phyloP scores from a whole-genome alignment of 1,140 invertebrate genomes.

The Heterodera schachtii region DNA sequence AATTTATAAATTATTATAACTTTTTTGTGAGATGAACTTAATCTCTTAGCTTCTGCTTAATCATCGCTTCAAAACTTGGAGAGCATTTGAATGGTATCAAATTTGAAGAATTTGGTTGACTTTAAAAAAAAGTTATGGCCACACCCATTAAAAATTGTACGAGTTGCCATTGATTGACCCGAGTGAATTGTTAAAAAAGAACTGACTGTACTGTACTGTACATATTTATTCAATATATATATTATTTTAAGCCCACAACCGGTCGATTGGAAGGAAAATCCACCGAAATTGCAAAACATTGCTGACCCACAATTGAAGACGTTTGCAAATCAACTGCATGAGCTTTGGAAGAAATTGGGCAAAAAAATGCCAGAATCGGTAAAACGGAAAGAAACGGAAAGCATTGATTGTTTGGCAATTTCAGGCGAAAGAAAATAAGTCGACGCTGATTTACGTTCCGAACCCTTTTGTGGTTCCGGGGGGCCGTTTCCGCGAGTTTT shows the following conservation, averaged over 20 bases:
- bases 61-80: too few relatives aligned
- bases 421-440: too few relatives aligned
- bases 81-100: too few relatives aligned
- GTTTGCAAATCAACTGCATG: background rate
- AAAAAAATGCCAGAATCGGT: constrained; percentile 5
- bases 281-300: constrained; percentile 1
- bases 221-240: background rate
- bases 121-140: too few relatives aligned
- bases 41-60: too few relatives aligned
- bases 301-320: background rate
- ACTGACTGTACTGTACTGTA: background rate
- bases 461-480: constrained; percentile 89
- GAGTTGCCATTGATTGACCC: too few relatives aligned
- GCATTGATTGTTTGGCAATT: constrained; percentile 67
- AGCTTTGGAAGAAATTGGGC: constrained; percentile 25
- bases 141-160: too few relatives aligned
- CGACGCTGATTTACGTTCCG: constrained; percentile 80
- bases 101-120: too few relatives aligned
- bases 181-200: too few relatives aligned
- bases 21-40: too few relatives aligned
- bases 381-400: constrained; percentile 70
- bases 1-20: too few relatives aligned
- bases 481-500: constrained; percentile 79
- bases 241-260: background rate
- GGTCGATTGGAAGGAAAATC: constrained; percentile 20